Conservation (phyloP, 2,797 vertebrate species). For the Enteromius paludinosus region DNA sequence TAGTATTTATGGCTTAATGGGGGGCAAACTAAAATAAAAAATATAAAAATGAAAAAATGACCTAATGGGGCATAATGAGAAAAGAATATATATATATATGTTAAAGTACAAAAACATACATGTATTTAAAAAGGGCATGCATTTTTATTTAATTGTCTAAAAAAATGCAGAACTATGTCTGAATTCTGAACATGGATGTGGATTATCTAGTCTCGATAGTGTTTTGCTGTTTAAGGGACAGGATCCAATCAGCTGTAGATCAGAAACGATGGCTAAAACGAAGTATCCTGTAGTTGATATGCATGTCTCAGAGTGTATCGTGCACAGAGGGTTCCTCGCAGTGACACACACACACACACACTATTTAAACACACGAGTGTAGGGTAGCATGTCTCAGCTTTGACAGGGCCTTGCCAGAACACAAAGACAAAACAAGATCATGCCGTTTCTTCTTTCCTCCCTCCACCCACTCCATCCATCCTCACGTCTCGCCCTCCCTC, state of each 20-base stretch:
- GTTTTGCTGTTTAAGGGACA: neutral
- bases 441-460: constrained; percentile 51
- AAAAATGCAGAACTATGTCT: neutral
- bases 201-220: neutral
- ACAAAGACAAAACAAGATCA: constrained; percentile 47
- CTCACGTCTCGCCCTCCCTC: constrained; percentile 7
- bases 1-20: neutral
- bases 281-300: neutral
- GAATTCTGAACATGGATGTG: neutral
- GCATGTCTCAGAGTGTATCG: neutral
- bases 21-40: too few species aligned
- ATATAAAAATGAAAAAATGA: too few species aligned
- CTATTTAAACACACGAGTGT: constrained; percentile 39
- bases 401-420: constrained; percentile 44
- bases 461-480: constrained; percentile 34
- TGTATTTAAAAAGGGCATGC: too few species aligned
- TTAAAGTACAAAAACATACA: neutral
- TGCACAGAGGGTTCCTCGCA: neutral
- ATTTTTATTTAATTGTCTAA: neutral
- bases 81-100: neutral
- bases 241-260: neutral
- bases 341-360: constrained; percentile 12
- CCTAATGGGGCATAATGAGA: too few species aligned
- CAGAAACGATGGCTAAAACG: neutral
- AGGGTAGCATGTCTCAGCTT: constrained; percentile 19